Evolutionary conservation across 2,888 invertebrate genomes (phyloP).

Genomic region (Chouioia cunea): DNA sequence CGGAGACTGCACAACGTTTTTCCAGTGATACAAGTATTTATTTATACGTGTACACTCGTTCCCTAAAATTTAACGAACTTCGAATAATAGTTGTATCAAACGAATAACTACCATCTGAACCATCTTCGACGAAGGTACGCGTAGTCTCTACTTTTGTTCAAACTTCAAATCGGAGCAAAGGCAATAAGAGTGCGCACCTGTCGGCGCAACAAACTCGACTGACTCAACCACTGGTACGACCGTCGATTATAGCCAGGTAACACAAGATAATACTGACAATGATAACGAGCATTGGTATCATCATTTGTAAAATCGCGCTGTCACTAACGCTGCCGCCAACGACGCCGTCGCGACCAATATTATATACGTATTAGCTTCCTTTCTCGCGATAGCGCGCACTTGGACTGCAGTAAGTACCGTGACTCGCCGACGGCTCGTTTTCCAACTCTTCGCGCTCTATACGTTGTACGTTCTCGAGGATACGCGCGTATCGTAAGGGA

Average conservation of each 20-base stretch:
- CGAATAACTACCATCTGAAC: constrained; percentile 34
- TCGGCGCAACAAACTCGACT: not conserved
- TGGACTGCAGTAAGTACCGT: constrained; percentile 19
- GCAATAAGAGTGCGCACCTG: not conserved
- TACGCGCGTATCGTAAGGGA: constrained; percentile 21
- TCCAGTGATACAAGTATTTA: no score
- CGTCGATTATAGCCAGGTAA: not conserved
- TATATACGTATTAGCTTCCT: not conserved
- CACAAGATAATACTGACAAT: not conserved
- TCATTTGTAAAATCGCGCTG: not conserved
- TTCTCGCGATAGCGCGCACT: constrained; percentile 31
- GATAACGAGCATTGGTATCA: constrained; percentile 5
- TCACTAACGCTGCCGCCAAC: not conserved
- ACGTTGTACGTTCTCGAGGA: no score
- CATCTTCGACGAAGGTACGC: constrained; percentile 7
- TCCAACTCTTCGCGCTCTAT: no score
- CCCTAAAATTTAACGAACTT: no score
- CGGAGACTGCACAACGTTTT: no score
- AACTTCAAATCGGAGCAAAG: no score
- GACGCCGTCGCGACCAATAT: not conserved
- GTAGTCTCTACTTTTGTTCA: not conserved
- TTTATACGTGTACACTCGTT: no score
- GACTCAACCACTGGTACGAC: not conserved
- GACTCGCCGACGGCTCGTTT: constrained; percentile 11
- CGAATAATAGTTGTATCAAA: no score